phyloP scores from a whole-genome alignment of 2,888 invertebrate genomes.

The Ctenicera cuprea region DNA sequence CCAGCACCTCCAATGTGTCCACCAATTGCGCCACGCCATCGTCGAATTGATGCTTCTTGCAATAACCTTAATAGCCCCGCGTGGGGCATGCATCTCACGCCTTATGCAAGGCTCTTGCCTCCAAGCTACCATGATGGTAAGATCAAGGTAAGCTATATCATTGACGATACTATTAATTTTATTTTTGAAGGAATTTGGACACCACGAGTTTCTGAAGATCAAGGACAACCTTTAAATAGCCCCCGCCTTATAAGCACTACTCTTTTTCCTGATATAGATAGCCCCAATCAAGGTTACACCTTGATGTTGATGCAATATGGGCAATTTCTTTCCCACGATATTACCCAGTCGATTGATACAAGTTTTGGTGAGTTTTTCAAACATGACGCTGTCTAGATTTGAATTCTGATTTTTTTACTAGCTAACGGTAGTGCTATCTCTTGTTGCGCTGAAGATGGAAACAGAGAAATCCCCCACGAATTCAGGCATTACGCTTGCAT shows the following conservation, averaged over 20 bases:
- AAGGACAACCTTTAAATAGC: slow-evolving; percentile 77
- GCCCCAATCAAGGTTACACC: slow-evolving; percentile 78
- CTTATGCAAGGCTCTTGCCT: slow-evolving; percentile 80
- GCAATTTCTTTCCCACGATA: slow-evolving; percentile 86
- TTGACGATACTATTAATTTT: not conserved
- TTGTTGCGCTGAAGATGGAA: slow-evolving; percentile 81
- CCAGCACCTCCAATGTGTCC: slow-evolving; percentile 71
- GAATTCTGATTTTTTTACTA: slow-evolving; percentile 61
- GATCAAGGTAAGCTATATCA: slow-evolving; percentile 14
- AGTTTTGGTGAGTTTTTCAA: slow-evolving; percentile 76
- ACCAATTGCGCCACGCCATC: slow-evolving; percentile 74
- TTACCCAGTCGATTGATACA: slow-evolving; percentile 82
- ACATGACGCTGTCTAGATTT: not conserved
- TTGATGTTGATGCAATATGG: slow-evolving; percentile 87
- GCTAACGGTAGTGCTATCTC: slow-evolving; percentile 83
- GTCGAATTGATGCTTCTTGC: slow-evolving; percentile 87
- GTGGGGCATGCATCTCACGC: slow-evolving; percentile 83
- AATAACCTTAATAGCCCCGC: slow-evolving; percentile 82
- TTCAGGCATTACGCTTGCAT: slow-evolving; percentile 81
- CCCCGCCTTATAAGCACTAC: slow-evolving; percentile 81
- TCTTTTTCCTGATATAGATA: slow-evolving; percentile 77
- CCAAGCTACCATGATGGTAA: slow-evolving; percentile 81
- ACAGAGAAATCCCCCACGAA: slow-evolving; percentile 72
- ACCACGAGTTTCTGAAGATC: slow-evolving; percentile 74
- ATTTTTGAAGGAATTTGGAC: slow-evolving; percentile 75